Evolutionary conservation across 1,140 invertebrate genomes (phyloP).

Genomic region (Condylostylus longicornis): DNA sequence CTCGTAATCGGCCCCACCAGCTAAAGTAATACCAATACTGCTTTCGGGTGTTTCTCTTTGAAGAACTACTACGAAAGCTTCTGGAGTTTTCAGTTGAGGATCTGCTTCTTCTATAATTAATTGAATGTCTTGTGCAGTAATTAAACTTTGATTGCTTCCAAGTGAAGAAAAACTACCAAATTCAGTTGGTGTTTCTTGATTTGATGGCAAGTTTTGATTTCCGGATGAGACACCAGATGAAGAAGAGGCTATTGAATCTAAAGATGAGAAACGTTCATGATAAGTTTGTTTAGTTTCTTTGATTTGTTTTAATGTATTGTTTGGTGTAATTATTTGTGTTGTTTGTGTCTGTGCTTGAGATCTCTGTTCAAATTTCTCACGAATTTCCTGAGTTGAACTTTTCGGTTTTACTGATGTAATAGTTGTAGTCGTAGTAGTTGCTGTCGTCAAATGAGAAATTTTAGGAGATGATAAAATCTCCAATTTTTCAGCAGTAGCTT

Average conservation of each 20-base stretch:
- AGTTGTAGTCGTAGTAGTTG: constrained; percentile 11
- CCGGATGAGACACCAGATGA: constrained; percentile 29
- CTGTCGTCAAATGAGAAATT: too few relatives aligned
- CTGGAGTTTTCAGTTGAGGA: constrained; percentile 28
- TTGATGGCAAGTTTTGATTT: constrained; percentile 26
- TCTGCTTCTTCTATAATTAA: constrained; percentile 31
- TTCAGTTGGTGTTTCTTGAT: constrained; percentile 27
- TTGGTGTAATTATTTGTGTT: constrained; percentile 5
- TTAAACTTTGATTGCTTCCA: constrained; percentile 31
- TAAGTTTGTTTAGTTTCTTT: constrained; percentile 9
- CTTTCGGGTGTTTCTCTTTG: constrained; percentile 39
- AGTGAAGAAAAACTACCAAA: constrained; percentile 30
- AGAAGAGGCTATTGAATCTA: constrained; percentile 26
- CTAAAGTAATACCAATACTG: constrained; percentile 71
- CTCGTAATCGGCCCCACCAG: constrained; percentile 77
- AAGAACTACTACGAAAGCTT: constrained; percentile 30
- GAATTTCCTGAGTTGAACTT: constrained; percentile 21
- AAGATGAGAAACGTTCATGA: constrained; percentile 29
- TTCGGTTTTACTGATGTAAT: too few relatives aligned
- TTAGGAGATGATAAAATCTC: neutral
- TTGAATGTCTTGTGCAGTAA: constrained; percentile 31
- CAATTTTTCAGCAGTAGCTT: neutral
- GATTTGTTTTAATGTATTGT: constrained; percentile 4
- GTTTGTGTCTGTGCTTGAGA: constrained; percentile 8
- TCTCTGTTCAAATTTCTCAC: constrained; percentile 27